These are phyloP conservation scores for Aleiodes leptofemur DNA, from an alignment of 2,888 invertebrate genomes.

Conservation along the genomic window DNA sequence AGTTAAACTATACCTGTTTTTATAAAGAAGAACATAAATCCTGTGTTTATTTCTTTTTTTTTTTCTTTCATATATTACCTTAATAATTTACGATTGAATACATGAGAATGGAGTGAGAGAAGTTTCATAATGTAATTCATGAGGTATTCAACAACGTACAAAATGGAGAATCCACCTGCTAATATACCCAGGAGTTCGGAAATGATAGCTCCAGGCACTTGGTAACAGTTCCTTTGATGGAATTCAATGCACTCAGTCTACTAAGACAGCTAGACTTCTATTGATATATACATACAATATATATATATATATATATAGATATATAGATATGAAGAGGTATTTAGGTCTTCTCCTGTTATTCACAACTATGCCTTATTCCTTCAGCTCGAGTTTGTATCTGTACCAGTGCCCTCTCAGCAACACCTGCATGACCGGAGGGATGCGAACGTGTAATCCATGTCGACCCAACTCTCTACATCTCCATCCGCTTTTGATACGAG, in stretches of 20 bases:
- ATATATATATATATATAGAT: background rate
- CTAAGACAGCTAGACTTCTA: constrained; percentile 24
- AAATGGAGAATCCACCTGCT: constrained; percentile 21
- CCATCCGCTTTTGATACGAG: constrained; percentile 32
- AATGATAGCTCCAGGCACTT: constrained; percentile 5
- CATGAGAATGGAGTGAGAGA: background rate
- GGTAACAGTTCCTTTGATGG: constrained; percentile 27
- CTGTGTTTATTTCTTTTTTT: background rate
- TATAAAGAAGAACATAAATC: constrained; percentile 13
- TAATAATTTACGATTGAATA: background rate
- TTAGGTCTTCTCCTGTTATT: constrained; percentile 24
- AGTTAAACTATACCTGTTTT: constrained; percentile 7
- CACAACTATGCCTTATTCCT: background rate
- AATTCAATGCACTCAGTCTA: constrained; percentile 19
- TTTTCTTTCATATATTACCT: background rate
- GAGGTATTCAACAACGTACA: background rate
- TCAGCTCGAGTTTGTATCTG: constrained; percentile 21
- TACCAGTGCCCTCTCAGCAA: constrained; percentile 21
- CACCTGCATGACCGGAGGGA: constrained; percentile 35
- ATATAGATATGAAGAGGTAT: background rate
- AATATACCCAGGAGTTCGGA: constrained; percentile 7
- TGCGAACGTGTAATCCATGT: constrained; percentile 40
- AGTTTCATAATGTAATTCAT: constrained; percentile 13
- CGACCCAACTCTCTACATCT: background rate
- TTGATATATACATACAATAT: constrained; percentile 6